phyloP scores from a whole-genome alignment of 2,113 vertebrate species.

The Hylia prasina region DNA sequence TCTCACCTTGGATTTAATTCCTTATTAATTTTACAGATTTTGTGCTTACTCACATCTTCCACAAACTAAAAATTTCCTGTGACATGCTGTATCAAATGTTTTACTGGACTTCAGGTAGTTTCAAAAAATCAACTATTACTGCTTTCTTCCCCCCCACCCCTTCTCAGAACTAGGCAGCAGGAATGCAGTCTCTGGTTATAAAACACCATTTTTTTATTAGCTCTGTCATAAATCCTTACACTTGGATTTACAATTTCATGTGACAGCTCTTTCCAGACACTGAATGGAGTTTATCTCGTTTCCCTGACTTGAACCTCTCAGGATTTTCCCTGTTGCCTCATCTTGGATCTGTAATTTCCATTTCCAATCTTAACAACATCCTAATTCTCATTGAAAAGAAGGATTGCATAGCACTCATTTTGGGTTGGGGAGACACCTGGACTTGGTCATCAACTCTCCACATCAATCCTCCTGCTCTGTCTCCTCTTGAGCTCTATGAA shows the following conservation, averaged over 20 bases:
- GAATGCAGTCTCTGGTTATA: conserved; percentile 4
- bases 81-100: background rate
- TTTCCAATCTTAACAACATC: background rate
- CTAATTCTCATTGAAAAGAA: background rate
- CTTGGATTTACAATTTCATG: conserved; percentile 45
- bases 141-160: background rate
- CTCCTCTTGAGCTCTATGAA: background rate
- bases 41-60: background rate
- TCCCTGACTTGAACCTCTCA: background rate
- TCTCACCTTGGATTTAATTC: background rate
- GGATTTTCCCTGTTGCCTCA: background rate
- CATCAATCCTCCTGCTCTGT: background rate
- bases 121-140: background rate
- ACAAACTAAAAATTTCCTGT: background rate
- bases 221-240: conserved; percentile 12
- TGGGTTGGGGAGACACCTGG: background rate
- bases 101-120: background rate
- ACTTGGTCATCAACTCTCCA: background rate
- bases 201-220: background rate
- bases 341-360: background rate
- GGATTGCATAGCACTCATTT: background rate
- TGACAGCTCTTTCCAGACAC: conserved; percentile 30
- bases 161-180: background rate
- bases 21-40: background rate
- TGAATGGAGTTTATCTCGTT: background rate